Conservation (phyloP, 2,888 invertebrate genomes). For the Esperia sulphurella region DNA sequence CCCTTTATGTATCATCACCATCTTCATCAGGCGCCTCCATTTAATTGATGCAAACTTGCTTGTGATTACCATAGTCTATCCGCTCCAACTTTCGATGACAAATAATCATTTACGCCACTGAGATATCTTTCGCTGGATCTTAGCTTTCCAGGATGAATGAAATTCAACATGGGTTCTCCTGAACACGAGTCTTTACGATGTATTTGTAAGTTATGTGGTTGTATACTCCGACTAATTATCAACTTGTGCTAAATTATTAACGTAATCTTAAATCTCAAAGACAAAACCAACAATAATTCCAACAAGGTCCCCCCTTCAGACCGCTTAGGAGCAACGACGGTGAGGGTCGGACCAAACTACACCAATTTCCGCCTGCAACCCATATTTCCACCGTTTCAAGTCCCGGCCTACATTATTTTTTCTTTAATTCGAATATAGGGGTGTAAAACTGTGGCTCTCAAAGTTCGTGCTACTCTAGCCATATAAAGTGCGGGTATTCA, state of each 20-base stretch:
- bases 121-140: too few species aligned
- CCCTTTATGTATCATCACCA: too few species aligned
- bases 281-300: neutral
- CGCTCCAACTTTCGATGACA: too few species aligned
- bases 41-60: too few species aligned
- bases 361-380: conserved; percentile 6
- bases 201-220: too few species aligned
- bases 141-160: too few species aligned
- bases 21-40: too few species aligned
- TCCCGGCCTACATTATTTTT: conserved; percentile 12
- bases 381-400: conserved; percentile 6
- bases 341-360: conserved; percentile 4
- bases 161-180: too few species aligned
- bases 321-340: neutral
- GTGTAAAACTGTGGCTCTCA: conserved; percentile 8
- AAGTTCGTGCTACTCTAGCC: neutral
- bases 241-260: neutral
- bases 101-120: too few species aligned
- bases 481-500: neutral
- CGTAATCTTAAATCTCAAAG: neutral
- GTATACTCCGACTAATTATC: too few species aligned
- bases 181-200: too few species aligned
- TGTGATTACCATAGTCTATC: too few species aligned
- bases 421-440: conserved; percentile 8
- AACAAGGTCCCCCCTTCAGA: neutral